These are phyloP conservation scores for Brachyalestes nurse DNA, from an alignment of 2,797 vertebrate species.

Conservation along the genomic window DNA sequence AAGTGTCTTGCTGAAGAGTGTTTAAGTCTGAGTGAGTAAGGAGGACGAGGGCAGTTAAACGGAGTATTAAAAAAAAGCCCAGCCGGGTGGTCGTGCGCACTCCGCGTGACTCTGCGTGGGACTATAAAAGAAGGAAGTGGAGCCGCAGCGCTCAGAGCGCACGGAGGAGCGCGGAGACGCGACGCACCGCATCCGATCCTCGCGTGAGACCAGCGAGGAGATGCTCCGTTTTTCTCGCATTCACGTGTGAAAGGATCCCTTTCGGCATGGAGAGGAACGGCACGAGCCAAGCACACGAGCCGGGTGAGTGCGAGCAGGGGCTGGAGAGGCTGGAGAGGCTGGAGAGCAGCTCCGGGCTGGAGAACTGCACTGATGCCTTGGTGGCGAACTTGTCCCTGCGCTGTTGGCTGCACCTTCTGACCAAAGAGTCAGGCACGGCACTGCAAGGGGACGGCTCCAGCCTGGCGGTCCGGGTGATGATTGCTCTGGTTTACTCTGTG, in stretches of 20 bases:
- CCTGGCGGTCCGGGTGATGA: conserved; percentile 75
- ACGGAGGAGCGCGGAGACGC: conserved; percentile 45
- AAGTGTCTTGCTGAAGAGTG: not conserved
- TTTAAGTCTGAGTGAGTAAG: too few species aligned
- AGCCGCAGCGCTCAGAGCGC: conserved; percentile 53
- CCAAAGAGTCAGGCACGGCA: conserved; percentile 73
- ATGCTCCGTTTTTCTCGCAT: conserved; percentile 7
- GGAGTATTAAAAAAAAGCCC: not conserved
- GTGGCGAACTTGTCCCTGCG: conserved; percentile 75
- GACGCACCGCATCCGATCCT: not conserved
- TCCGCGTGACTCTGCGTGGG: conserved; percentile 47
- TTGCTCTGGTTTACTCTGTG: conserved; percentile 80
- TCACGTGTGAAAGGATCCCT: not conserved
- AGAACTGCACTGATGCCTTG: conserved; percentile 66
- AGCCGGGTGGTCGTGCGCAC: not conserved
- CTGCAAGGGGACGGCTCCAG: conserved; percentile 76
- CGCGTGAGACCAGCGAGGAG: not conserved
- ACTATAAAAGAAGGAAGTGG: conserved; percentile 72
- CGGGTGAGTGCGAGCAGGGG: conserved; percentile 67
- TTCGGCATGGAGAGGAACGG: conserved; percentile 74
- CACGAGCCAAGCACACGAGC: conserved; percentile 67
- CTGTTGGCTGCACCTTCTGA: conserved; percentile 81
- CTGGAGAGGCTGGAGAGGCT: conserved; percentile 62
- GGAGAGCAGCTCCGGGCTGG: conserved; percentile 62
- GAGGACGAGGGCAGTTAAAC: not conserved